phyloP scores from a whole-genome alignment of 37 sponge, comb jelly and placozoan genomes.

The Tethya wilhelma region DNA sequence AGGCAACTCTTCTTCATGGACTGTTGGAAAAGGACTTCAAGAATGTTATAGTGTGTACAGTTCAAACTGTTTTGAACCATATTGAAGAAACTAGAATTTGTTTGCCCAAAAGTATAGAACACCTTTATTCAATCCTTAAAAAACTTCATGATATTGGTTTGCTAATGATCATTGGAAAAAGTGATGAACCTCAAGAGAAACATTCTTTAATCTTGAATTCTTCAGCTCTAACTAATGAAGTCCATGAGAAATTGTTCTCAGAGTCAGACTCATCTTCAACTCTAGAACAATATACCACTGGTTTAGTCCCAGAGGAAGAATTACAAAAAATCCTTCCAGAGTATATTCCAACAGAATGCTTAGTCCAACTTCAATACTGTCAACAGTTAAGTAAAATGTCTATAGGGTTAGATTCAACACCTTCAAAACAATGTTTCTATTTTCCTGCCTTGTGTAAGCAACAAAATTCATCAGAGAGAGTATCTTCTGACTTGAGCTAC shows the following conservation, averaged over 20 bases:
- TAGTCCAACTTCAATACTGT: slow-evolving; percentile 27
- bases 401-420: not conserved
- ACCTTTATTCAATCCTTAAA: not conserved
- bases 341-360: slow-evolving; percentile 13
- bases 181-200: not conserved
- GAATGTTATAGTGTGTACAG: not conserved
- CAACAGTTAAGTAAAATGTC: not conserved
- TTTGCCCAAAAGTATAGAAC: not conserved
- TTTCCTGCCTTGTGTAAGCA: slow-evolving; percentile 39
- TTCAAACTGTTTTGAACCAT: not conserved
- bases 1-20: not conserved
- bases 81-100: not conserved
- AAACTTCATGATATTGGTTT: slow-evolving; percentile 8
- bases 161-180: slow-evolving; percentile 7
- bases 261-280: too few relatives aligned
- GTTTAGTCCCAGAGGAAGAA: slow-evolving; percentile 2
- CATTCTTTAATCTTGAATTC: not conserved
- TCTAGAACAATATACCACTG: not conserved
- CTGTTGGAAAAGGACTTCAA: slow-evolving; percentile 16
- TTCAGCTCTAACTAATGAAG: slow-evolving; percentile 10
- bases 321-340: slow-evolving; percentile 2
- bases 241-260: slow-evolving; percentile 4
- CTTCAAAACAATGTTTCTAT: slow-evolving; percentile 3
- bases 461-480: not conserved
- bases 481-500: not conserved